Base-by-base conservation (phyloP, 2,888 invertebrate species). In the Epistrophe eligans region DNA sequence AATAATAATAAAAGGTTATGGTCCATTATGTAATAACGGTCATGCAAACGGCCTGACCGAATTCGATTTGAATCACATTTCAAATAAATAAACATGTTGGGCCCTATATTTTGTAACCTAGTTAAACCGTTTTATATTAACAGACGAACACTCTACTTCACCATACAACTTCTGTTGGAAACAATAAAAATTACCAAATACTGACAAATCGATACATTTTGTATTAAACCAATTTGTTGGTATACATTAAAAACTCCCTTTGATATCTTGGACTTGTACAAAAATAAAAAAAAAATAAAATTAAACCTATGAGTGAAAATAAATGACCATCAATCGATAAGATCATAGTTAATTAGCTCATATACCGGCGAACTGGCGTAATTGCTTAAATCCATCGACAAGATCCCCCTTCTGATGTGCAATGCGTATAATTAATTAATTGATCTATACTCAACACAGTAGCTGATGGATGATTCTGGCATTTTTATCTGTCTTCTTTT, bases 281-380 rank as follows among this genome's bases (percentile, higher is more conserved):
- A 7, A 13, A 19, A 60, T 43, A 28, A 38, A n/a, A n/a, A n/a
- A n/a, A 58, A 74, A 35, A 38, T 32, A 40, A 6, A 28, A 38
- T 24, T 32, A 43, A 80, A 62, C 13, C 24, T 13, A 77, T 67
- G 55, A 32, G 55, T 28, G 4, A 57, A 62, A 82, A 50, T 67
- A 77, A 81, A 81, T 81, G 70, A 70, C 67, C 82, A 77, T 82
- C 82, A 85, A 85, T 85, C 77, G 77, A 85, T 82, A 77, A 45
- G 82, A 82, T 79, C 85, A 79, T 85, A 71, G 70, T 85, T 82
- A 85, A 85, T 85, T 85, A 71, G 70, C 73, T 58, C 74, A 81
- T 64, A 62, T 64, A 77, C 72, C 72, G 60, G 72, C 76, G 52
- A 79, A 58, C 74, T 77, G 73, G 17, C 52, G 55, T 81, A 85